Conservation (phyloP, 92 coral and sea anemone genomes). For the Paramuricea clavata region DNA sequence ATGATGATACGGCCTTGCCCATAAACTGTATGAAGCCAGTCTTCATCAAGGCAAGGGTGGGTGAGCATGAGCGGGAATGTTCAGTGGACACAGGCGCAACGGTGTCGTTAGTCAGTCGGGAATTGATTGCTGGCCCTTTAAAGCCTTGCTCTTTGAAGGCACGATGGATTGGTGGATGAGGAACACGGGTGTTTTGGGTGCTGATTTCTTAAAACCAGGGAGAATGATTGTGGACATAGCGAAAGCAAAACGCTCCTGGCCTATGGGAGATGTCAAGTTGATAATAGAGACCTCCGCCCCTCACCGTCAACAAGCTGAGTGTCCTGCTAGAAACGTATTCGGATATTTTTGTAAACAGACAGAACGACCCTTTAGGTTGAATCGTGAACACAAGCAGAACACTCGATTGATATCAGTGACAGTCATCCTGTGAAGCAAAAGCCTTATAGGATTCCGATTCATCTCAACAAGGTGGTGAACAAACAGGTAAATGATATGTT, state of each 20-base stretch:
- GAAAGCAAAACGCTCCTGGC: neutral
- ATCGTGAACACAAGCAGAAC: neutral
- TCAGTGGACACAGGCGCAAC: neutral
- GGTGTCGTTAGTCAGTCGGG: neutral
- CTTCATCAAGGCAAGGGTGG: neutral
- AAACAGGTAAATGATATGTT: neutral
- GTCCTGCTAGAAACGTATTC: neutral
- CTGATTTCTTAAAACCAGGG: conserved; percentile 24
- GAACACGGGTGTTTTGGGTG: neutral
- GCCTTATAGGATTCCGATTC: neutral
- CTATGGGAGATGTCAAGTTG: neutral
- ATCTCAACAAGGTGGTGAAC: neutral
- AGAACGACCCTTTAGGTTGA: neutral
- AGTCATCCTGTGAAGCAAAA: neutral
- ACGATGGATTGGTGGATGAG: conserved; percentile 21
- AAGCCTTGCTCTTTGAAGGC: conserved; percentile 17
- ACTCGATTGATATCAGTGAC: neutral
- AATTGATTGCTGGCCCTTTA: neutral
- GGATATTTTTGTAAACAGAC: neutral
- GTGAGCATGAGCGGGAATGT: neutral
- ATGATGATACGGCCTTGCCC: neutral
- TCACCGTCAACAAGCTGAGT: neutral
- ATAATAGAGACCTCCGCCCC: neutral
- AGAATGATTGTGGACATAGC: conserved; percentile 13
- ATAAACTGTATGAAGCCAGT: neutral